Base-by-base conservation (phyloP, 2,888 invertebrate species). In the Creontiades dilutus region DNA sequence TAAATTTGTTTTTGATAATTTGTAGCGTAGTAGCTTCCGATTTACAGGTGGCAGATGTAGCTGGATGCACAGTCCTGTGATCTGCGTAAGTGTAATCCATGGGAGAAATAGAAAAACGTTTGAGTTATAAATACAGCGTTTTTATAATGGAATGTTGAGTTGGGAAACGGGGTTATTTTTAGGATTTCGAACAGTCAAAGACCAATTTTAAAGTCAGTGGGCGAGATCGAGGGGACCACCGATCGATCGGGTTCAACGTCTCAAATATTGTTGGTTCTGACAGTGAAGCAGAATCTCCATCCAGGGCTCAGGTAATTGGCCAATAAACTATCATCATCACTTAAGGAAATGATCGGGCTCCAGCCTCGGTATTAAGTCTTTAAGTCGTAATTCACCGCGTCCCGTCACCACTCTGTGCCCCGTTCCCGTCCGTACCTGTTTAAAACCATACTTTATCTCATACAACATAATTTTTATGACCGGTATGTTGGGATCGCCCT, bases 291-390 rank as follows among this genome's bases (percentile, higher is more conserved):
- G 85, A 85, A 46, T 61, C 85, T 61, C 85, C 85, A 28, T 61
- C 85, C 85, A 28, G 85, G 28, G 23, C 78, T 78, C 46, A 11
- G 86, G 52, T 88, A 88, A 88, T 88, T 88, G 88, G 88, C 57
- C 88, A 55, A 88, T 88, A 88, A 88, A 88, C 88, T 88, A 88
- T 55, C 52, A 88, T 88, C 88, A 80, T 88, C 88, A 88, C 88
- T 88, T 80, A 52, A 78, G 80, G 52, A 88, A 88, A 88, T 88
- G 88, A 88, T 88, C 88, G 80, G 88, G 27, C 37, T 37, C 88
- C 13, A 80, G 78, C 28, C 88, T 88, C 88, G 48, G 88, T 88
- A 88, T 88, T 88, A 88, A 88, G 88, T 88, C 88, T 47, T 88
- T 88, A 88, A 88, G 88, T 88, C 88, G 88, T 88, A 88, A 88